Evolutionary conservation across 1,140 invertebrate genomes (phyloP), one percentile per base, ranked within the genome.

Genomic region (Protaetia brevitarsis): DNA sequence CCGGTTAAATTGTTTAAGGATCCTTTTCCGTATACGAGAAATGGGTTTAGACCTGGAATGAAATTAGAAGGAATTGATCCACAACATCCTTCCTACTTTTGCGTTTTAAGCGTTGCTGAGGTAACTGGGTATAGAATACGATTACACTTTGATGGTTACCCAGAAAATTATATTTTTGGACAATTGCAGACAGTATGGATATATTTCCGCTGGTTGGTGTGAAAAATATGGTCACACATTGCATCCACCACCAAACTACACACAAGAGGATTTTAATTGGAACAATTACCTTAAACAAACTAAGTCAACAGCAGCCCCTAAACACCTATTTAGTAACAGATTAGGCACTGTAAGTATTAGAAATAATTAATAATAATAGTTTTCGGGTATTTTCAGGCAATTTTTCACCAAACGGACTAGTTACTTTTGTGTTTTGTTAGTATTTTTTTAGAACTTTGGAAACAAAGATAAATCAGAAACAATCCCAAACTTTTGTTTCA

Each of bases 31-130:
- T 88, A 83, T 74, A 79, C 71, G 45, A 84, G 88, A 71, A 93
- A 93, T 79, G 82, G 83, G 16, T 93, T 93, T 70, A 85, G 86
- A 79, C 84, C 90, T 61, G 94, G 94, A 8, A 95, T 96, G 93
- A 93, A 94, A 75, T 74, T 97, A 59, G 96, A 98, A 82, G 95
- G 93, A 0, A 93, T 97, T 66, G 95, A 98, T 82, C 95, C 94
- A 0, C 87, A 90, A 71, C 92, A 96, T 79, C 94, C 93, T 61
- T 89, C 91, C 0, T 79, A 92, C 56, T 95, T 95, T 76, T 96
- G 94, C 79, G 93, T 95, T 23, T 83, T 95, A 23, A 91, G 89
- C 13, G 89, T 97, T 13, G 88, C 88, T 0, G 93, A 97, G 79
- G 86, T 93, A 51, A 85, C 87, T 69, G 91, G 91, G 21, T 91